Evolutionary conservation across 2,888 invertebrate species (phyloP), one percentile per base, ranked within the genome.

Genomic region (Parapristionchus giblindavisi): DNA sequence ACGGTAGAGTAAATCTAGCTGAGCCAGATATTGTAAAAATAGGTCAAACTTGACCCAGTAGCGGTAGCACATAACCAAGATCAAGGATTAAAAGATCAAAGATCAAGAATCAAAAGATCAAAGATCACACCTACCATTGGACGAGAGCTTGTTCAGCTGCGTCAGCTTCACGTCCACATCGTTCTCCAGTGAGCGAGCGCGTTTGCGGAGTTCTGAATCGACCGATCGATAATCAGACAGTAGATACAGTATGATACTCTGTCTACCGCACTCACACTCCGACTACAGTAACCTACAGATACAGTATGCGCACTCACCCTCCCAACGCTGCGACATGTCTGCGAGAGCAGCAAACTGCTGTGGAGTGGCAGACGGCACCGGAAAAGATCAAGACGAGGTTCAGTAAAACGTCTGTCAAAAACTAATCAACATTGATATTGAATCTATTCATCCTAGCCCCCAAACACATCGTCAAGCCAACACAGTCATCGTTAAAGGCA

Each of bases 121-220:
- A n/a, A n/a, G n/a, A n/a, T n/a, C n/a, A n/a, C n/a, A 61, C 54
- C n/a, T 1, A 78, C 78, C 79, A 74, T 81, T 76, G 0, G 75
- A 77, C 1, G 78, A 78, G 61, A 97, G 91, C 90, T 98, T 98
- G 89, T 95, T 96, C 88, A 96, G 95, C 6, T 94, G 94, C 1
- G 97, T 95, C 79, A 98, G 90, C 89, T 98, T 98, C 17, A 94
- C 91, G 89, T 98, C 98, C 83, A 98, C 94, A 89, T 96, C 97
- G 91, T 96, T 97, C 90, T 98, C 98, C 71, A 97, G 90, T 77
- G 93, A 92, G 77, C 97, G 91, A 1, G 98, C 97, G 89, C 95
- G 94, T 89, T 95, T 95, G 72, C 96, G 91, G 75, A 96, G 90
- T 89, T 94, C 96, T 95, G 83, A 66, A 85, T 17, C 17, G 14